Conservation (phyloP, 2,888 invertebrate species). For the Drosophila rellima region DNA sequence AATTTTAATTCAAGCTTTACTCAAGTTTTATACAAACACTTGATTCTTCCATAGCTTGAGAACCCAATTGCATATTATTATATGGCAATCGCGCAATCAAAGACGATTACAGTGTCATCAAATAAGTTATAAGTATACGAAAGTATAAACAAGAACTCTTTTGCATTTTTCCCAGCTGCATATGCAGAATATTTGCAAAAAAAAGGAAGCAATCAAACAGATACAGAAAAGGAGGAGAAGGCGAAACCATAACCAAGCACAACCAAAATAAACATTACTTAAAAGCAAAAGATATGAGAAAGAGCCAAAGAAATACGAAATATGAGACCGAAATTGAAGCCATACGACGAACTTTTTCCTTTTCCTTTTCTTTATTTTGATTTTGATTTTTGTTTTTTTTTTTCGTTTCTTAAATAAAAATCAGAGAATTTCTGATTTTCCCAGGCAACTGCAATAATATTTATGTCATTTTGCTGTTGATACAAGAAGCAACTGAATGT, state of each 20-base stretch:
- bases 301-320: constrained; percentile 19
- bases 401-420: constrained; percentile 25
- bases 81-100: constrained; percentile 20
- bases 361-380: not conserved
- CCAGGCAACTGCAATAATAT: constrained; percentile 57
- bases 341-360: constrained; percentile 7
- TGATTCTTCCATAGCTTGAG: not conserved
- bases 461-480: constrained; percentile 49
- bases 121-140: constrained; percentile 18
- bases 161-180: constrained; percentile 18
- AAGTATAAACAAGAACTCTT: constrained; percentile 10
- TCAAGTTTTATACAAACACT: not conserved
- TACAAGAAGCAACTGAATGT: constrained; percentile 27
- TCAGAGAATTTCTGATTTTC: constrained; percentile 18
- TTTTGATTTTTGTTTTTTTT: too few relatives aligned
- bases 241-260: constrained; percentile 5
- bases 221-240: constrained; percentile 7
- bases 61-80: constrained; percentile 6
- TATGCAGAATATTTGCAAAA: constrained; percentile 14
- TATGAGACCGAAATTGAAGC: constrained; percentile 30
- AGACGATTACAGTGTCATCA: constrained; percentile 26
- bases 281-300: constrained; percentile 20
- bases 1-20: not conserved
- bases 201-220: not conserved
- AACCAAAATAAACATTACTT: constrained; percentile 46